These are phyloP conservation scores for Pantherophis alleghaniensis DNA, from an alignment of 2,797 vertebrate species.

Conservation along the genomic window DNA sequence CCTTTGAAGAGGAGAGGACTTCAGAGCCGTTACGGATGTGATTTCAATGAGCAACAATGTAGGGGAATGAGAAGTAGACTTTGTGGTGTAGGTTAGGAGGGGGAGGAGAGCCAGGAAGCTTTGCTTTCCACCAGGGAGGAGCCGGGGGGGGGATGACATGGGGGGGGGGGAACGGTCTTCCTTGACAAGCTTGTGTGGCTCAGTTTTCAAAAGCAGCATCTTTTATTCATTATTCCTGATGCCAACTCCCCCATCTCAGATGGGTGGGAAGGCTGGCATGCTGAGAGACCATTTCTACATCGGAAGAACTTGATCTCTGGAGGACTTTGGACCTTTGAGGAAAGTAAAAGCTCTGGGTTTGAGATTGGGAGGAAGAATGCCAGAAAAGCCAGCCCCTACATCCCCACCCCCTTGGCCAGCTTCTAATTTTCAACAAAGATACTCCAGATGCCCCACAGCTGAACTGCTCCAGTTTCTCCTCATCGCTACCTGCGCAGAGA, in stretches of 20 bases:
- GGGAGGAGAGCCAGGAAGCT: constrained; percentile 61
- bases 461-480: not conserved
- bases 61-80: constrained; percentile 66
- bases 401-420: not conserved
- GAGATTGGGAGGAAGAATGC: not conserved
- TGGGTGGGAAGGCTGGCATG: constrained; percentile 46
- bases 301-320: not conserved
- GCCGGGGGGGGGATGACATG: constrained; percentile 42
- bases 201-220: constrained; percentile 66
- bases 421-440: not conserved
- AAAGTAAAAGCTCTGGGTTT: not conserved
- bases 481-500: not conserved
- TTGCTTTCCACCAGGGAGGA: constrained; percentile 54
- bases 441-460: not conserved
- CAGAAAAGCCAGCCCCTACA: not conserved
- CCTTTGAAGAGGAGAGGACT: constrained; percentile 68
- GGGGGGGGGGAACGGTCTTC: constrained; percentile 57
- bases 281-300: constrained; percentile 52
- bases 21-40: constrained; percentile 61
- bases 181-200: constrained; percentile 70
- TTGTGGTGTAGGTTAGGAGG: not conserved
- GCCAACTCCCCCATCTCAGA: constrained; percentile 61
- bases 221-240: constrained; percentile 76
- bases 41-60: constrained; percentile 49
- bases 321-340: too few relatives aligned